These are phyloP conservation scores for Folsomia manolachei DNA, from an alignment of 2,888 invertebrate genomes.

Conservation along the genomic window DNA sequence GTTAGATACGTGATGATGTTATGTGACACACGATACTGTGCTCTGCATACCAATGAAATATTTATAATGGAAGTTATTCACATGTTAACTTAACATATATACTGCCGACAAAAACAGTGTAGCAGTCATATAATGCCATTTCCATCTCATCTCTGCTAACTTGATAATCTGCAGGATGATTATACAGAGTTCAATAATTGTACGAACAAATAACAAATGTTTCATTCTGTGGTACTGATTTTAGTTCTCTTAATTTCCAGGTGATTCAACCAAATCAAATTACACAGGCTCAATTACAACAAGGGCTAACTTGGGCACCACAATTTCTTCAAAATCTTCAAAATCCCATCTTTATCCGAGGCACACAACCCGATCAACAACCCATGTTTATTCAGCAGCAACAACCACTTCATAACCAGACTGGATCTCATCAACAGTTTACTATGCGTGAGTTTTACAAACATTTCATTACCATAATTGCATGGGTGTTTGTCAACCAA, in stretches of 20 bases:
- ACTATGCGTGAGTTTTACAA: constrained; percentile 51
- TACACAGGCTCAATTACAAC: constrained; percentile 65
- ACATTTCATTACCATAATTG: too few species aligned
- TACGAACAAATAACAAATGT: not conserved
- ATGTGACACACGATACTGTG: too few species aligned
- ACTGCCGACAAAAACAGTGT: too few species aligned
- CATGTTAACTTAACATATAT: too few species aligned
- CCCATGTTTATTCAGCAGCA: constrained; percentile 69
- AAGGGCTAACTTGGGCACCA: constrained; percentile 69
- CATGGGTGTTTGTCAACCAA: too few species aligned
- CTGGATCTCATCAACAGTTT: constrained; percentile 47
- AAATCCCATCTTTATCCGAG: constrained; percentile 79
- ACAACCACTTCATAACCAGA: constrained; percentile 42
- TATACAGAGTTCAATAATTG: not conserved
- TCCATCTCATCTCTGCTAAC: too few species aligned
- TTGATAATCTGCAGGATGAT: too few species aligned
- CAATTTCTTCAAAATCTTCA: constrained; percentile 63
- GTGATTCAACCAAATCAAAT: constrained; percentile 49
- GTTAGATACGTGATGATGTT: too few species aligned
- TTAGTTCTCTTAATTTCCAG: constrained; percentile 12
- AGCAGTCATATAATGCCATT: too few species aligned
- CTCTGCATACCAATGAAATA: too few species aligned
- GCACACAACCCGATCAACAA: constrained; percentile 63
- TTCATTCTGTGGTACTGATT: not conserved
- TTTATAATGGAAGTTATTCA: too few species aligned